Evolutionary conservation across 1,140 invertebrate genomes (phyloP).

Genomic region (Habropoda laboriosa): DNA sequence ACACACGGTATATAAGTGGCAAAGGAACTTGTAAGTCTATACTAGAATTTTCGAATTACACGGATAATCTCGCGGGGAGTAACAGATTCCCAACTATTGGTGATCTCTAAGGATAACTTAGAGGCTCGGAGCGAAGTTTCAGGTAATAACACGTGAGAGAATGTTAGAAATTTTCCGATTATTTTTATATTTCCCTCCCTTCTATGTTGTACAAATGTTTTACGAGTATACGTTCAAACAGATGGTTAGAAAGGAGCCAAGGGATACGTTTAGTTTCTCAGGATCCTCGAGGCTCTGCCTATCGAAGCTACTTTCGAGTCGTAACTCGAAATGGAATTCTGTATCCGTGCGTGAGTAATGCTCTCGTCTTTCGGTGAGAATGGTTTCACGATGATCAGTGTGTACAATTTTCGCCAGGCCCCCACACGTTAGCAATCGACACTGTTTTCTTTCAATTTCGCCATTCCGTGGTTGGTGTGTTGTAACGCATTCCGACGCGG

Average conservation of each 20-base stretch:
- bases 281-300: background rate
- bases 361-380: conserved; percentile 10
- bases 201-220: background rate
- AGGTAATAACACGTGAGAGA: too few species aligned
- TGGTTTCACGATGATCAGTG: conserved; percentile 48
- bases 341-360: conserved; percentile 18
- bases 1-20: background rate
- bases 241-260: background rate
- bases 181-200: too few species aligned
- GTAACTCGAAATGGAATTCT: conserved; percentile 38
- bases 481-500: conserved; percentile 28
- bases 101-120: background rate
- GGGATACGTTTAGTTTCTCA: background rate
- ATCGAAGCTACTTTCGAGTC: background rate
- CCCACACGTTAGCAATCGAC: conserved; percentile 34
- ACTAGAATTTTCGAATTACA: conserved; percentile 16
- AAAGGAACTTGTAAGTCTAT: background rate
- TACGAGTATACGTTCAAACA: background rate
- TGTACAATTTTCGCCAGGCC: conserved; percentile 33
- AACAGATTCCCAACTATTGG: background rate
- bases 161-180: too few species aligned
- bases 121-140: too few species aligned
- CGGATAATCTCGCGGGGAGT: background rate
- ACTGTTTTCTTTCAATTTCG: conserved; percentile 54
- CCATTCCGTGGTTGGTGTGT: conserved; percentile 1